Percentiles rank a stretch among this genome's conserved stretches.
These are phyloP conservation scores for Taenaris catops DNA, from an alignment of 2,888 invertebrate genomes.

Conservation along the genomic window DNA sequence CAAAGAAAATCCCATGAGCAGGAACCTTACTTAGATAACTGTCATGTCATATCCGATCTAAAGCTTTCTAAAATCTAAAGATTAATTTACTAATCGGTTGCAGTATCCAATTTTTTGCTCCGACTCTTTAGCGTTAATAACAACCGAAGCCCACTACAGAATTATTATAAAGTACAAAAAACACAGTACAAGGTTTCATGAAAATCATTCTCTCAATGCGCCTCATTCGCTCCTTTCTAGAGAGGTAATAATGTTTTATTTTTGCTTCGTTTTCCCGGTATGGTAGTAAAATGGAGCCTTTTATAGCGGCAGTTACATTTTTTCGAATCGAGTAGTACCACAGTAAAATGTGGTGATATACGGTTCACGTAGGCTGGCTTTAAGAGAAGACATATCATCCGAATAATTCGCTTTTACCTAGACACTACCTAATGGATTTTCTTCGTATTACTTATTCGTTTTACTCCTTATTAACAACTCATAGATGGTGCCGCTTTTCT, in stretches of 20 bases:
- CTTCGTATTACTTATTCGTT: too few relatives aligned
- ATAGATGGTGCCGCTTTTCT: too few relatives aligned
- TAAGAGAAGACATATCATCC: slow-evolving; percentile 7
- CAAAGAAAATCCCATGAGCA: too few relatives aligned
- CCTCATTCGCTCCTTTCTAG: slow-evolving; percentile 25
- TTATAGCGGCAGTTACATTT: slow-evolving; percentile 38
- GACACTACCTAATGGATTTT: too few relatives aligned
- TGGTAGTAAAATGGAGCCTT: slow-evolving; percentile 39
- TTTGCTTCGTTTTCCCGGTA: slow-evolving; percentile 36
- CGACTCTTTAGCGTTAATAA: too few relatives aligned
- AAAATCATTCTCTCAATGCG: slow-evolving; percentile 9
- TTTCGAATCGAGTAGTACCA: slow-evolving; percentile 30
- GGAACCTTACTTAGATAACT: too few relatives aligned
- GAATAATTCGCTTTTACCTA: slow-evolving; percentile 4
- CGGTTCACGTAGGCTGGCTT: slow-evolving; percentile 17
- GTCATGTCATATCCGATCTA: too few relatives aligned
- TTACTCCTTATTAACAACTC: too few relatives aligned
- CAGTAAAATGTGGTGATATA: slow-evolving; percentile 41
- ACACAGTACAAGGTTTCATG: slow-evolving; percentile 7
- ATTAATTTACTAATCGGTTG: too few relatives aligned
- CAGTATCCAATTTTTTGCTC: too few relatives aligned
- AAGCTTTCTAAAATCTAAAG: too few relatives aligned
- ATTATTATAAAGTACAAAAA: too few relatives aligned
- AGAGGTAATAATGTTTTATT: slow-evolving; percentile 42
- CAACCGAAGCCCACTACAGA: not conserved